Evolutionary conservation across 2,113 vertebrate genomes (phyloP).

Genomic region (Etheostoma spectabile): DNA sequence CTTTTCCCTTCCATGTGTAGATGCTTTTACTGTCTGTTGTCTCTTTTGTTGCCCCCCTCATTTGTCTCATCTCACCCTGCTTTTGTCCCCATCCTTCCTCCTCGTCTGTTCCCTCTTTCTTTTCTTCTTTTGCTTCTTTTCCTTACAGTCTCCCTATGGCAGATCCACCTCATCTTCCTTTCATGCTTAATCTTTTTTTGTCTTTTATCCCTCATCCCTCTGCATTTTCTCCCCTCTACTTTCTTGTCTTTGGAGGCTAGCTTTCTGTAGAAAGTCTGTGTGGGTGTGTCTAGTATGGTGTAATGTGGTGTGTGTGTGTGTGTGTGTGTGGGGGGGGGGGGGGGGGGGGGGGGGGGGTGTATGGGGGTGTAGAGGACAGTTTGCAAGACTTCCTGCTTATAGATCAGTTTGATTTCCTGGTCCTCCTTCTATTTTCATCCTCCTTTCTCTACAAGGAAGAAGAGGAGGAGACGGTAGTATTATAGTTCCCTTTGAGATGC

Average conservation of each 20-base stretch:
- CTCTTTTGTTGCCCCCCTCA: constrained; percentile 1
- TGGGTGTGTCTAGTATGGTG: background rate
- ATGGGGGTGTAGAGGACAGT: constrained; percentile 11
- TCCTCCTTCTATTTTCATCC: constrained; percentile 23
- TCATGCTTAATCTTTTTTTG: constrained; percentile 54
- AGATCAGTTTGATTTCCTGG: constrained; percentile 56
- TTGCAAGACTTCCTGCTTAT: constrained; percentile 48
- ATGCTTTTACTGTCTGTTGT: constrained; percentile 14
- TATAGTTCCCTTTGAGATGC: constrained; percentile 22
- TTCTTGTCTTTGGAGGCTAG: constrained; percentile 32
- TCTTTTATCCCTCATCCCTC: constrained; percentile 43
- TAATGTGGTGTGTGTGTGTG: constrained; percentile 30
- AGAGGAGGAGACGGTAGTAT: background rate
- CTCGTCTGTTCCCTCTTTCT: background rate
- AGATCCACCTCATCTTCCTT: constrained; percentile 45
- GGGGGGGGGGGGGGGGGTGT: no score
- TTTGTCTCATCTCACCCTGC: constrained; percentile 21
- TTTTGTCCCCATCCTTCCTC: background rate
- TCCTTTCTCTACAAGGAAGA: background rate
- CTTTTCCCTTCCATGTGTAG: background rate
- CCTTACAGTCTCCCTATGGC: constrained; percentile 30
- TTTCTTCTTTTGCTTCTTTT: background rate
- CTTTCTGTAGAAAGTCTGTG: constrained; percentile 15
- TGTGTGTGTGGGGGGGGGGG: background rate
- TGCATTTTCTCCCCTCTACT: constrained; percentile 34